Evolutionary conservation across 2,888 invertebrate species (phyloP), one percentile per base, ranked within the genome.

Genomic region (Ceramica pisi): DNA sequence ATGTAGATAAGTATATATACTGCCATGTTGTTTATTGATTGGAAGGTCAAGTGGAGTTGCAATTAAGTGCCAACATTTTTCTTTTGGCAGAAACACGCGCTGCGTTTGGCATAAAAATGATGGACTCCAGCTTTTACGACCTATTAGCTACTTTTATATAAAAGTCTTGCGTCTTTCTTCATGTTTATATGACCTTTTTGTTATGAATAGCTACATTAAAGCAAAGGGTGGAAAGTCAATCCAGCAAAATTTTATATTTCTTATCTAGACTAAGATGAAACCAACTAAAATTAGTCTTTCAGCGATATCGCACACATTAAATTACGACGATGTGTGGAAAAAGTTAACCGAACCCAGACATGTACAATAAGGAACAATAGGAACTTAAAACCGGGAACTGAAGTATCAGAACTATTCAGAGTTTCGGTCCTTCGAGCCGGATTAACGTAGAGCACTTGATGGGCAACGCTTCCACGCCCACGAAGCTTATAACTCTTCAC

Each of bases 401-500:
- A 10, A 63, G 46, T 67, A 74, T 74, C 16, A 0, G 57, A 84
- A 84, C 84, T 81, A 85, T 86, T 84, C 78, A 74, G 83, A 72
- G 78, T 80, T 75, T 75, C 38, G 72, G 83, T 81, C 84, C 85
- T 86, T 82, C 76, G 73, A 81, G 75, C 79, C 81, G 88, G 85
- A 87, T 86, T 86, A 86, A 85, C 70, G 75, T 72, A 71, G 67
- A 81, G 78, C 77, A 81, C 80, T 78, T 83, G 82, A 85, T 80
- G 78, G 82, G 73, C 61, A 59, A 78, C 64, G 75, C 73, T 78
- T 75, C 67, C 38, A 59, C 74, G 53, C 69, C 74, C 77, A 67
- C 73, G 50, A 50, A 67, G 57, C 69, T 68, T 66, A 66, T 61
- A 67, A 75, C 73, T 81, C 65, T 63, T 65, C 64, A 63, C 78